Conservation (phyloP, 2,888 invertebrate genomes). For the Disparrhopalites patrizii region DNA sequence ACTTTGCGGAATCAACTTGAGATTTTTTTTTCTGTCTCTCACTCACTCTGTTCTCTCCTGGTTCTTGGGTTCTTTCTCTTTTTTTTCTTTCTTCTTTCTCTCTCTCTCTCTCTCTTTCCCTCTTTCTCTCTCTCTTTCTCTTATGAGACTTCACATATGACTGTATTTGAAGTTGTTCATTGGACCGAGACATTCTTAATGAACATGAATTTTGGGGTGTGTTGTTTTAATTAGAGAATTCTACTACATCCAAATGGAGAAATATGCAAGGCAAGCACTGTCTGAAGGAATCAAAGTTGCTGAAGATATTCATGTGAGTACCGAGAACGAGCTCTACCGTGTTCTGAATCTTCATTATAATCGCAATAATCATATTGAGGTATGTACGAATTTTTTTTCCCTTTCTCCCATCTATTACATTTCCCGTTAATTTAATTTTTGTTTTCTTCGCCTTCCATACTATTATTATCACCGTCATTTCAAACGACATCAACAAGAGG, state of each 20-base stretch:
- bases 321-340: conserved; percentile 95
- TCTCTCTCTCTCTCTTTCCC: not conserved
- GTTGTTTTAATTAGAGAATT: conserved; percentile 78
- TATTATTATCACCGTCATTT: too few species aligned
- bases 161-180: conserved; percentile 22
- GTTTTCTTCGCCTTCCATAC: too few species aligned
- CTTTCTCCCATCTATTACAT: not conserved
- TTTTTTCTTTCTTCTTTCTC: not conserved
- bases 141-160: conserved; percentile 20
- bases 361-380: conserved; percentile 94
- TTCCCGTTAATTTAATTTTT: too few species aligned
- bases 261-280: conserved; percentile 96
- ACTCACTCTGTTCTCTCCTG: not conserved
- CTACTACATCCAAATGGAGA: conserved; percentile 99
- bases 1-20: too few species aligned
- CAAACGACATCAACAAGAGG: too few species aligned
- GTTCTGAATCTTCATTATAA: conserved; percentile 98
- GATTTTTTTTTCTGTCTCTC: not conserved
- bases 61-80: not conserved
- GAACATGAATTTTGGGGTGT: conserved; percentile 28
- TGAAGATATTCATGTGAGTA: conserved; percentile 89
- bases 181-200: conserved; percentile 16
- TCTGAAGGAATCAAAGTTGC: conserved; percentile 91
- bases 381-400: conserved; percentile 54
- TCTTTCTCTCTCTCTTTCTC: not conserved